Evolutionary conservation across 2,113 vertebrate species (phyloP), one percentile per base, ranked within the genome.

Genomic region (Rhea americana): DNA sequence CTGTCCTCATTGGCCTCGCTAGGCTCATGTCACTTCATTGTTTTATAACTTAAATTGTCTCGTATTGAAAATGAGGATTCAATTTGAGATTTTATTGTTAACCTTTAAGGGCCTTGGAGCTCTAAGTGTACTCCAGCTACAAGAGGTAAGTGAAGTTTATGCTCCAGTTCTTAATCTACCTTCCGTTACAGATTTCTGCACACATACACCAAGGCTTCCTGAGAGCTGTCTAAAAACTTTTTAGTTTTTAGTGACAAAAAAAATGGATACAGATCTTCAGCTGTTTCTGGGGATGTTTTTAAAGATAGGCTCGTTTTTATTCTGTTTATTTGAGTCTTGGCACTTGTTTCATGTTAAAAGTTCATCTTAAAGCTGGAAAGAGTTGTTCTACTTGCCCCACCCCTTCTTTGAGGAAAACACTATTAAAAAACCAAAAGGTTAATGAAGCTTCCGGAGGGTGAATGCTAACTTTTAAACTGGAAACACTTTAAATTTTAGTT

Each of bases 51-150:
- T 95, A 97, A 96, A 97, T 96, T 95, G 95, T 97, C 93, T 97
- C 96, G 96, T 96, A 96, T 83, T 96, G 97, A 97, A 98, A 97
- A 97, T 97, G 96, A 98, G 93, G 96, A 96, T 98, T 97, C 97
- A 97, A 97, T 98, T 96, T 97, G 91, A 97, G 93, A 88, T 98
- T 98, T 98, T 98, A 98, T 93, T 98, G 97, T 97, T 98, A 97
- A 97, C 97, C 97, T 98, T 97, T 97, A 97, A 98, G 96, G 96
- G 97, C 95, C 96, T 97, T 97, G 97, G 97, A 97, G 96, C 91
- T 97, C 94, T 85, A 96, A 96, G 95, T 96, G 96, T 98, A 82
- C 77, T 96, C 43, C 56, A 76, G 72, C 35, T 70, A 82, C 83
- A 73, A 93, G 92, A 95, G 74, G 82, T 97, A 97, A 97, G 92